Evolutionary conservation across 2,113 vertebrate species (phyloP).

Genomic region (Sturnira hondurensis): DNA sequence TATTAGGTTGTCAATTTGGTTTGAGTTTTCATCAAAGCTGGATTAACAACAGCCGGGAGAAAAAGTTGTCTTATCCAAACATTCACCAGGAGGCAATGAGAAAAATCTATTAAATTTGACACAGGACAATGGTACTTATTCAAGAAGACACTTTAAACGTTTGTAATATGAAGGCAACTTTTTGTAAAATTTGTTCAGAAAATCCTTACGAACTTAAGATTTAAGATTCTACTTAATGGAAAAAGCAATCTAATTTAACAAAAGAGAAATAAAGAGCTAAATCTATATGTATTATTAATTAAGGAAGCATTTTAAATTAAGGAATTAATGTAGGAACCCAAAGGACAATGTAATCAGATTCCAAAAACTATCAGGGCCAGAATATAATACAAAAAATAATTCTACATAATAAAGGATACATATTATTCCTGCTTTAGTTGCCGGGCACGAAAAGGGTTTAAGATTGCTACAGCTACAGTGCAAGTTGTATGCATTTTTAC

Average conservation of each 20-base stretch:
- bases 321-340: background rate
- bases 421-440: background rate
- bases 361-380: background rate
- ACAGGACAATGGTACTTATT: background rate
- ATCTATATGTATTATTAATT: background rate
- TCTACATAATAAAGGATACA: background rate
- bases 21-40: conserved; percentile 62
- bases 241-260: background rate
- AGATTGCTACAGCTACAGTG: background rate
- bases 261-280: background rate
- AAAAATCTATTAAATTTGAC: conserved; percentile 40
- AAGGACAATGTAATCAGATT: background rate
- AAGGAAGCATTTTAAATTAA: background rate
- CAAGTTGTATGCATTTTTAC: background rate
- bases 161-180: background rate
- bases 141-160: background rate
- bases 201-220: background rate
- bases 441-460: background rate
- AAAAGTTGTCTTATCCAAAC: conserved; percentile 34
- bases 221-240: background rate
- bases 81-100: conserved; percentile 15
- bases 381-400: background rate
- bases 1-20: conserved; percentile 61
- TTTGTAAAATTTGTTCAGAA: background rate
- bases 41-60: conserved; percentile 58